Conservation (phyloP, 1,140 invertebrate genomes). For the Holcopasites calliopsidis region DNA sequence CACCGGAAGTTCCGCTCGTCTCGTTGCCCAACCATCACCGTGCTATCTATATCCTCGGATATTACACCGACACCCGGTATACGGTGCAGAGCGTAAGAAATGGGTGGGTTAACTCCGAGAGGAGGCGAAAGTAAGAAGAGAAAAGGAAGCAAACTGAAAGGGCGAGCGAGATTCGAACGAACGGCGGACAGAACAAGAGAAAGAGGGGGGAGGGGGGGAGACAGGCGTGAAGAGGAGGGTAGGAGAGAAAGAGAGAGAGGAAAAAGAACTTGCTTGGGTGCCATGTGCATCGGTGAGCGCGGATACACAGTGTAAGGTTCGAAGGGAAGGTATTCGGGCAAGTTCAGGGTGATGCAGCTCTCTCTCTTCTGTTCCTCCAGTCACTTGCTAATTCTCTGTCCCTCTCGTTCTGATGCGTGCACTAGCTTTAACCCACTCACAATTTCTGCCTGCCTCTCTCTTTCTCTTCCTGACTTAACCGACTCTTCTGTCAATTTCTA, state of each 20-base stretch:
- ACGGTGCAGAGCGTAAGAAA: conserved; percentile 71
- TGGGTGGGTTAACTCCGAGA: conserved; percentile 69
- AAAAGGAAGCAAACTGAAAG: conserved; percentile 54
- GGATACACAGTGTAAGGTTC: conserved; percentile 58
- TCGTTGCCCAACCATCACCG: background rate
- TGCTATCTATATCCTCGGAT: conserved; percentile 21
- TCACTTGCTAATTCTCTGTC: conserved; percentile 10
- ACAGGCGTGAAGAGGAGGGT: conserved; percentile 23
- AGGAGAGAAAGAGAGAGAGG: conserved; percentile 20
- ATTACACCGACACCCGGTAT: conserved; percentile 67
- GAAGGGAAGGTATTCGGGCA: conserved; percentile 71
- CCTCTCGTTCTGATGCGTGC: background rate
- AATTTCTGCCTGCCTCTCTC: conserved; percentile 33
- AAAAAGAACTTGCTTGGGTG: conserved; percentile 65
- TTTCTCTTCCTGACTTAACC: conserved; percentile 39
- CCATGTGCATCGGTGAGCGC: conserved; percentile 73
- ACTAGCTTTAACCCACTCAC: conserved; percentile 31
- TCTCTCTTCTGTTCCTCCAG: conserved; percentile 18
- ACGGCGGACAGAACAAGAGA: conserved; percentile 8
- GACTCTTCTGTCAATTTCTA: conserved; percentile 39
- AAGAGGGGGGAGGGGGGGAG: conserved; percentile 18
- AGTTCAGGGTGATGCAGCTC: conserved; percentile 72
- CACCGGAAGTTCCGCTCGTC: conserved; percentile 18
- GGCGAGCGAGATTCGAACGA: conserved; percentile 56
- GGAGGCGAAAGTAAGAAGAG: conserved; percentile 68